phyloP scores from a whole-genome alignment of 1,140 invertebrate genomes.

The Drosophila suzukii region DNA sequence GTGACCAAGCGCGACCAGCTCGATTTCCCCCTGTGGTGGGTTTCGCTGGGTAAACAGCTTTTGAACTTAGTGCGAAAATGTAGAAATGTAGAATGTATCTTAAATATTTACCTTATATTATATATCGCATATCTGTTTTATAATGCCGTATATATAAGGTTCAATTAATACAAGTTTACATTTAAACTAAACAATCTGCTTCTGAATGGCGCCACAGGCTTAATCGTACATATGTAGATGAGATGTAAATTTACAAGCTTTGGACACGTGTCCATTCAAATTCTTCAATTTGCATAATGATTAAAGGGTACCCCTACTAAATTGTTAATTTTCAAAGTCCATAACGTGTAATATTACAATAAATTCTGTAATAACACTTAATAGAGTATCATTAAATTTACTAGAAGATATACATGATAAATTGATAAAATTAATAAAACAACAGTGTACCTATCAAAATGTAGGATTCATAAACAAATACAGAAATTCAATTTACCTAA shows the following conservation, averaged over 20 bases:
- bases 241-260: background rate
- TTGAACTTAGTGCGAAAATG: background rate
- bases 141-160: background rate
- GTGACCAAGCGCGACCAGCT: no score
- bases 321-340: no score
- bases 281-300: background rate
- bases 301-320: no score
- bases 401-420: no score
- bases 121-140: background rate
- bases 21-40: background rate
- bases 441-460: background rate
- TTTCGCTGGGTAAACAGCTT: background rate
- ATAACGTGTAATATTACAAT: no score
- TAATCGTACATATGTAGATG: slow-evolving; percentile 1
- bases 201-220: no score
- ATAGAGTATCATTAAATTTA: no score
- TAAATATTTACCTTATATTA: background rate
- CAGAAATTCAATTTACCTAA: slow-evolving; percentile 1
- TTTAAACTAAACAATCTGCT: background rate
- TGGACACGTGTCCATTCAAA: slow-evolving; percentile 17
- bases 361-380: no score
- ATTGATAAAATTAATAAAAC: no score
- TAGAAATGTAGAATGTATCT: slow-evolving; percentile 1
- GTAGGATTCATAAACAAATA: background rate
- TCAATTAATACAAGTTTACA: no score